These are phyloP conservation scores for Ormyrus nitidulus DNA, from an alignment of 2,888 invertebrate species.

Conservation along the genomic window DNA sequence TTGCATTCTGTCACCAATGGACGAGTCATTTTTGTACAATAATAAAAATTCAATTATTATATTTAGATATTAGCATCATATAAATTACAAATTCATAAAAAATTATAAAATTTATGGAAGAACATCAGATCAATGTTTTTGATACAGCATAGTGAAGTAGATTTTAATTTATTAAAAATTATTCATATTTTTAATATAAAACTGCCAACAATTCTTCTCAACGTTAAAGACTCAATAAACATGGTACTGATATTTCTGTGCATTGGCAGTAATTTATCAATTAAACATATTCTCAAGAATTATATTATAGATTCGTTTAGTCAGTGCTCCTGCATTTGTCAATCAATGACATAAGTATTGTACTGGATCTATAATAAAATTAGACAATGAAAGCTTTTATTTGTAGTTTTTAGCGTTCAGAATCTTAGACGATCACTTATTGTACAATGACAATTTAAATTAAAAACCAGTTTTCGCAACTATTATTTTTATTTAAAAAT, in stretches of 20 bases:
- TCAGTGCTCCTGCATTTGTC: constrained; percentile 69
- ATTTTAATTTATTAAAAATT: constrained; percentile 26
- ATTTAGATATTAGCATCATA: constrained; percentile 5
- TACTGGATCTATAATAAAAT: constrained; percentile 73
- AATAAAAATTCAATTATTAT: constrained; percentile 31
- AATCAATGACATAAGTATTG: constrained; percentile 70
- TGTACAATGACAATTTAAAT: background rate
- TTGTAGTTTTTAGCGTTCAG: constrained; percentile 23
- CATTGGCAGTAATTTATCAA: constrained; percentile 59
- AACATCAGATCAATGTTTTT: background rate
- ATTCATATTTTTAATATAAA: background rate
- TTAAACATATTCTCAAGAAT: constrained; percentile 55
- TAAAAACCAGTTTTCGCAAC: too few species aligned
- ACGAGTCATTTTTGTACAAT: constrained; percentile 17
- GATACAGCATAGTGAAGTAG: background rate
- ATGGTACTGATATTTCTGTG: constrained; percentile 66
- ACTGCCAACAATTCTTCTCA: constrained; percentile 23
- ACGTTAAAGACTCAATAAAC: constrained; percentile 22
- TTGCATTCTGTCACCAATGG: constrained; percentile 26
- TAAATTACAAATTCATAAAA: constrained; percentile 21
- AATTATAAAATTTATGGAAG: constrained; percentile 1
- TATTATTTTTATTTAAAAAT: constrained; percentile 29
- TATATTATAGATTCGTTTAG: constrained; percentile 62
- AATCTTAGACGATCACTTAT: background rate
- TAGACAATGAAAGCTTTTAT: constrained; percentile 58